phyloP scores from a whole-genome alignment of 2,888 invertebrate species.

The Pseudanteris insignis region DNA sequence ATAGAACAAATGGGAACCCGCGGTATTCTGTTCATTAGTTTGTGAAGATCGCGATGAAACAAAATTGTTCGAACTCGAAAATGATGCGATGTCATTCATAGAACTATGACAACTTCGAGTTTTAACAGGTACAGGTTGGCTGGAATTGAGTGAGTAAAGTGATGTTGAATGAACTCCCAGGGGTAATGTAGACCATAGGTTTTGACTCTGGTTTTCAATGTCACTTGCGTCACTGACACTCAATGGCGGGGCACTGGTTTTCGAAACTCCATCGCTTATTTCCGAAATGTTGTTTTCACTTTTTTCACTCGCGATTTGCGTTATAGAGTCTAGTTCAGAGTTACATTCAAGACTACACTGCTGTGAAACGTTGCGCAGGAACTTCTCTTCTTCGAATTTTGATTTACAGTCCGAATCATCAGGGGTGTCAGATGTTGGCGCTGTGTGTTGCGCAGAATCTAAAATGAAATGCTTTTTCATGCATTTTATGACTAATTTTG shows the following conservation, averaged over 20 bases:
- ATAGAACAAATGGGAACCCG: conserved; percentile 50
- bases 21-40: conserved; percentile 50
- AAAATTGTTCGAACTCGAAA: conserved; percentile 53
- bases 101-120: conserved; percentile 56
- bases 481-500: too few species aligned
- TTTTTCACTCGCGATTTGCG: conserved; percentile 59
- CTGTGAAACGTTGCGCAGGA: conserved; percentile 75
- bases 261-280: conserved; percentile 54
- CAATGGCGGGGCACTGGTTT: conserved; percentile 37
- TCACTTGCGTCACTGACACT: conserved; percentile 49
- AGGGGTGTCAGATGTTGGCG: conserved; percentile 47
- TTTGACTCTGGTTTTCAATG: conserved; percentile 28
- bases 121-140: conserved; percentile 43
- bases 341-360: conserved; percentile 78
- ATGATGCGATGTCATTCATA: conserved; percentile 56
- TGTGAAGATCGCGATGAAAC: conserved; percentile 53
- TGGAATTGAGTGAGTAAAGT: conserved; percentile 54
- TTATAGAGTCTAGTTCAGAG: conserved; percentile 66
- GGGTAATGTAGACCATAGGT: conserved; percentile 39
- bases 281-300: conserved; percentile 62
- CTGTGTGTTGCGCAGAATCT: too few species aligned
- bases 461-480: too few species aligned
- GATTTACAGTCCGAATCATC: conserved; percentile 57
- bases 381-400: conserved; percentile 57
- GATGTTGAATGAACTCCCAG: conserved; percentile 57